Conservation (phyloP, 2,888 invertebrate species). For the Digitonthophagus gazella region DNA sequence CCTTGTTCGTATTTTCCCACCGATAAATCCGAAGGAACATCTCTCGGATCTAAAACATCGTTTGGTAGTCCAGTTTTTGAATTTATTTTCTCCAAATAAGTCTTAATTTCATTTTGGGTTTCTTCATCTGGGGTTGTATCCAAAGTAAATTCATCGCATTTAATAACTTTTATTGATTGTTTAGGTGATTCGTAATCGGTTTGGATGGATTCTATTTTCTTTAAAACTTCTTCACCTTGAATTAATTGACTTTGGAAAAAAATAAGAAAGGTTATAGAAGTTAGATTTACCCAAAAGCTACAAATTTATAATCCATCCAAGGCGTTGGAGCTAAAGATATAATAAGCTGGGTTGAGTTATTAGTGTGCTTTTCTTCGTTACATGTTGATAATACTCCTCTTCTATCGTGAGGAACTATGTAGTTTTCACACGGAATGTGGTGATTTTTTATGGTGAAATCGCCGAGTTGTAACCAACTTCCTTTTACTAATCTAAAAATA, state of each 20-base stretch:
- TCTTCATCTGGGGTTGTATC: conserved; percentile 22
- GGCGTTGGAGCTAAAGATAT: conserved; percentile 62
- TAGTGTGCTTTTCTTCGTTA: conserved; percentile 62
- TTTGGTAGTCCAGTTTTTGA: conserved; percentile 14
- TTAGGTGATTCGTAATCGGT: conserved; percentile 64
- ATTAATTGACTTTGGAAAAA: conserved; percentile 60
- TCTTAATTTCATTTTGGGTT: conserved; percentile 22
- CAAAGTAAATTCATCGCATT: conserved; percentile 41
- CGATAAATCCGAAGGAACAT: conserved; percentile 31
- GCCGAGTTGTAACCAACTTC: conserved; percentile 72
- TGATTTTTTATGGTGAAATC: conserved; percentile 51
- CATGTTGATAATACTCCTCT: conserved; percentile 73
- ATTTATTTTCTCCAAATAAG: neutral
- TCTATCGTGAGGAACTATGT: conserved; percentile 62
- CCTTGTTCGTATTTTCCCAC: conserved; percentile 34
- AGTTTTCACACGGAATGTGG: conserved; percentile 64
- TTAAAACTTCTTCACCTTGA: conserved; percentile 62
- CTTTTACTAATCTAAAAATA: conserved; percentile 58
- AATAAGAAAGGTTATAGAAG: neutral
- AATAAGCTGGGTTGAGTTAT: conserved; percentile 70
- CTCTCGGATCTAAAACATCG: conserved; percentile 31
- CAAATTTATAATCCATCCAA: conserved; percentile 72
- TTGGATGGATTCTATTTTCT: conserved; percentile 60
- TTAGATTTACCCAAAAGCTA: conserved; percentile 65
- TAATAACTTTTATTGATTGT: conserved; percentile 37